phyloP scores from a whole-genome alignment of 2,797 vertebrate species.

The Pelobates cultripes region DNA sequence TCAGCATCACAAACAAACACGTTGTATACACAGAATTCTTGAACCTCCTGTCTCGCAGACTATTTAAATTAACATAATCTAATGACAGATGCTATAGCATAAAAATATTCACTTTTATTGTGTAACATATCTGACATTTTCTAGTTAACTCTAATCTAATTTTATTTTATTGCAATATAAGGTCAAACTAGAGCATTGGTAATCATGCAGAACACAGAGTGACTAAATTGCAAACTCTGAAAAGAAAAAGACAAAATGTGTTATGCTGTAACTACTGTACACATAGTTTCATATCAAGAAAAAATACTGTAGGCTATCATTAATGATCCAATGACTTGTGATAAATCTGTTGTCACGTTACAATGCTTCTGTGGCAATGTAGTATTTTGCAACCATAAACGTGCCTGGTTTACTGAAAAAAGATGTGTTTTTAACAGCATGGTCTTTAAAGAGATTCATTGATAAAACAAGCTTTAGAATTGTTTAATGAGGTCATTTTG shows the following conservation, averaged over 20 bases:
- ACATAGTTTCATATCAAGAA: background rate
- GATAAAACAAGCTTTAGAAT: no score
- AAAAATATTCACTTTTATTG: constrained; percentile 39
- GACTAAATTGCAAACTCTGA: constrained; percentile 5
- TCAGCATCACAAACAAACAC: constrained; percentile 1
- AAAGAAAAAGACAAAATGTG: background rate
- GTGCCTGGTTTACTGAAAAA: no score
- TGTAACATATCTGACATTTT: constrained; percentile 42
- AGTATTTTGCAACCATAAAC: no score
- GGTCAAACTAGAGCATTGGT: constrained; percentile 28
- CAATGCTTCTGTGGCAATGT: no score
- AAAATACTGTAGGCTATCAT: background rate
- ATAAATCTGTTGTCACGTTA: constrained; percentile 2
- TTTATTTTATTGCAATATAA: constrained; percentile 38
- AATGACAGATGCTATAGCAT: constrained; percentile 34
- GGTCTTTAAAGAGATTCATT: no score
- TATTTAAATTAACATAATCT: constrained; percentile 42
- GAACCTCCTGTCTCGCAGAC: background rate
- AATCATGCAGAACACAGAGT: constrained; percentile 33
- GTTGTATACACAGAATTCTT: background rate
- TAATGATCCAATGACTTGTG: constrained; percentile 12
- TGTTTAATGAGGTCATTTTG: no score
- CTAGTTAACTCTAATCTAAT: constrained; percentile 38
- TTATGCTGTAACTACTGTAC: background rate
- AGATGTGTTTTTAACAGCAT: no score